A percentile compares a stretch with the other conserved stretches of the same genome.
phyloP scores from a whole-genome alignment of 1,140 invertebrate genomes.

The Hermetia illucens region DNA sequence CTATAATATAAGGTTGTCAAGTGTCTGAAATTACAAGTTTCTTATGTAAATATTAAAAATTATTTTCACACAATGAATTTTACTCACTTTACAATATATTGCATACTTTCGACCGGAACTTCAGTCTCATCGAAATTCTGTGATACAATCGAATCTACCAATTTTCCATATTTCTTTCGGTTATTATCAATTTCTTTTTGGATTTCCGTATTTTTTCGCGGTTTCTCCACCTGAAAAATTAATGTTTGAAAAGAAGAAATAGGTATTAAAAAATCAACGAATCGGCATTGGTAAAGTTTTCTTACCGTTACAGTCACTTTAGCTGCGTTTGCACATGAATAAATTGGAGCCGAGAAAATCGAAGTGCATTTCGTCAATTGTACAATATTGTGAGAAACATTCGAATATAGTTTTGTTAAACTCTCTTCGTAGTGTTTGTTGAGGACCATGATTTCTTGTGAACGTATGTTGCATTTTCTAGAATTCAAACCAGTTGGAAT shows the following conservation, averaged over 20 bases:
- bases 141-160: conserved; percentile 17
- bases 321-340: not conserved
- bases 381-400: conserved; percentile 16
- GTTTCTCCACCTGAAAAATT: conserved; percentile 15
- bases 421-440: conserved; percentile 52
- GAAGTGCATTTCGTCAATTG: not conserved
- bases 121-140: conserved; percentile 21
- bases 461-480: conserved; percentile 32
- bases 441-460: conserved; percentile 48
- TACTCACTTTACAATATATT: conserved; percentile 8
- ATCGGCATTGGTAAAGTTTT: too few relatives aligned
- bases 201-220: conserved; percentile 15
- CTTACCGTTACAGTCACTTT: not conserved
- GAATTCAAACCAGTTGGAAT: conserved; percentile 2
- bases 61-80: too few relatives aligned
- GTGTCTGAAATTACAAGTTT: not conserved
- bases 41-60: not conserved
- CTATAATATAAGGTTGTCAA: not conserved
- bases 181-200: conserved; percentile 27
- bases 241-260: too few relatives aligned
- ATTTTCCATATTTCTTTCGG: conserved; percentile 17
- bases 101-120: conserved; percentile 13
- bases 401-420: conserved; percentile 47
- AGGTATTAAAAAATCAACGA: too few relatives aligned
- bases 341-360: not conserved